Evolutionary conservation across 2,113 vertebrate species (phyloP), one percentile per base, ranked within the genome.

Genomic region (Paedocypris sp.): DNA sequence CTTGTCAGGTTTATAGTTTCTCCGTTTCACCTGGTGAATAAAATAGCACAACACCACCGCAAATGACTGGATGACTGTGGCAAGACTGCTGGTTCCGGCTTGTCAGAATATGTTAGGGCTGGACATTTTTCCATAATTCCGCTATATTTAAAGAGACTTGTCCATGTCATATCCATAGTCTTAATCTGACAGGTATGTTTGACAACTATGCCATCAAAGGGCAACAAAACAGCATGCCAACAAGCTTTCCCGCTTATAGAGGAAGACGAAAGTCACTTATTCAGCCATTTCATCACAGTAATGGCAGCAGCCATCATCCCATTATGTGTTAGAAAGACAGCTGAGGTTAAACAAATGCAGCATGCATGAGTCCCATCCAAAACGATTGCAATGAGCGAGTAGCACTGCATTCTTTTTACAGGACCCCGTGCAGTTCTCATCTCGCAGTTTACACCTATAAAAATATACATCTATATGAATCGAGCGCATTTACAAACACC

Each of bases 271-370:
- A 83, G 76, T 84, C 79, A 85, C 71, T 85, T 79, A 88, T 84
- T 79, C 81, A 83, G 71, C 77, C 72, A 83, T 86, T 87, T 87
- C 84, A 87, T 89, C 83, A 86, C 77, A 71, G 65, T 82, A 77
- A 79, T 83, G 78, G 85, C 76, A 69, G 72, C 46, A 71, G 67
- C 81, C 75, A 86, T 80, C 79, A 83, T 75, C 69, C 68, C 62
- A 66, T 74, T 78, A 82, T 57, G 69, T 76, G 9, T 18, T 56
- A 12, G 74, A 73, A 77, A 71, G 77, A 79, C 77, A 64, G 81
- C 80, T 66, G 73, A 64, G 76, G 75, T 72, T 75, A 71, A 71
- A 84, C 73, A 86, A 83, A 80, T 67, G 75, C 22, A 56, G 72
- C 81, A 78, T 81, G 74, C 77, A 70, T 70, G 61, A 87, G 82